phyloP scores from a whole-genome alignment of 2,113 vertebrate genomes.

The Cinclus mexicanus region DNA sequence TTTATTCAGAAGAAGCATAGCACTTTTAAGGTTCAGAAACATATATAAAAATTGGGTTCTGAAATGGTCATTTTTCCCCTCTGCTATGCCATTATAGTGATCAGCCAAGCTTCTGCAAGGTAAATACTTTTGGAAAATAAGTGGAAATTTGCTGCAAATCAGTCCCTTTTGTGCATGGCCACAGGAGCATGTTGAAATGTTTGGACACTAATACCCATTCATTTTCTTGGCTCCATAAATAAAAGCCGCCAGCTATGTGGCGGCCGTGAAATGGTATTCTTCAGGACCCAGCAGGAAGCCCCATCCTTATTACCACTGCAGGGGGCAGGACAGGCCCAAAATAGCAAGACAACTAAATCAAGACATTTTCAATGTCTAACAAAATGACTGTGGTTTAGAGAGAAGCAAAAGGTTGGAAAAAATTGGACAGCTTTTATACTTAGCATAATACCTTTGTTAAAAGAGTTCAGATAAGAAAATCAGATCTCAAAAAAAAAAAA shows the following conservation, averaged over 20 bases:
- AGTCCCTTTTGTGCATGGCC: conserved; percentile 98
- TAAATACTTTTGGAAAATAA: conserved; percentile 98
- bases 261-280: conserved; percentile 99
- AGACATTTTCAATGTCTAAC: conserved; percentile 99
- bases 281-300: conserved; percentile 96
- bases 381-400: conserved; percentile 94
- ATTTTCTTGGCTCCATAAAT: conserved; percentile 99
- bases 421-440: conserved; percentile 79
- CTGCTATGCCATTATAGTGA: conserved; percentile 78
- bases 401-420: conserved; percentile 86
- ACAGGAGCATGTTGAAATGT: conserved; percentile 99
- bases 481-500: conserved; percentile 29
- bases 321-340: conserved; percentile 95
- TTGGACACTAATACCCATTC: conserved; percentile 99
- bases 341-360: conserved; percentile 99
- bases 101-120: conserved; percentile 83
- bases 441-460: conserved; percentile 81
- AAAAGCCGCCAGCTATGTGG: conserved; percentile 98
- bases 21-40: conserved; percentile 72
- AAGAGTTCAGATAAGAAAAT: conserved; percentile 75
- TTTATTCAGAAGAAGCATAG: conserved; percentile 72
- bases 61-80: conserved; percentile 79
- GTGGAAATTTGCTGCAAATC: conserved; percentile 99
- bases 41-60: conserved; percentile 71
- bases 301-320: conserved; percentile 99